Evolutionary conservation across 2,797 vertebrate species (phyloP).

Genomic region (Sebastes diploproa): DNA sequence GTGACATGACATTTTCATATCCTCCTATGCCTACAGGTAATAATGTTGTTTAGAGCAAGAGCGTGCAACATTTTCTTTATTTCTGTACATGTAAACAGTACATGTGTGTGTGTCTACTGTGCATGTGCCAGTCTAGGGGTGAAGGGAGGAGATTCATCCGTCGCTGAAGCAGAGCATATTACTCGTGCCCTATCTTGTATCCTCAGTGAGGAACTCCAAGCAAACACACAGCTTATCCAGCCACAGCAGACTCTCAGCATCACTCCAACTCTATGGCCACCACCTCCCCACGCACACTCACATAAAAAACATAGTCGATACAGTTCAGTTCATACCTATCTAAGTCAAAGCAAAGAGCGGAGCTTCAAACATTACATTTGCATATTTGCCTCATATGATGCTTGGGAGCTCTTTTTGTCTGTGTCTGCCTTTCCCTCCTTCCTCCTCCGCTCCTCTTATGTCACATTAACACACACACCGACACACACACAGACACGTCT

Average conservation of each 20-base stretch:
- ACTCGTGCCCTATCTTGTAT: slow-evolving; percentile 47
- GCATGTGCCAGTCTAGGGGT: neutral
- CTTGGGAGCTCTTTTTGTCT: slow-evolving; percentile 13
- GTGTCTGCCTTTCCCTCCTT: slow-evolving; percentile 5
- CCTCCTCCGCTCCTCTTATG: neutral
- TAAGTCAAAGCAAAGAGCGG: slow-evolving; percentile 8
- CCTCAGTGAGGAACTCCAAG: slow-evolving; percentile 41
- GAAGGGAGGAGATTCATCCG: slow-evolving; percentile 31
- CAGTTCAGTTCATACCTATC: neutral
- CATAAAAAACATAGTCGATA: neutral
- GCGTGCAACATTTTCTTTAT: neutral
- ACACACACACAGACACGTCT: slow-evolving; percentile 8
- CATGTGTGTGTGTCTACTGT: neutral
- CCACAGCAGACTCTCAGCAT: slow-evolving; percentile 49
- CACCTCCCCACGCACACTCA: neutral
- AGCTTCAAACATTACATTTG: slow-evolving; percentile 46
- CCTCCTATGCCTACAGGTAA: no score
- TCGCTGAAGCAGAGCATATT: slow-evolving; percentile 54
- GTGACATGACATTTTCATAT: no score
- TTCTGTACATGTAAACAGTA: neutral
- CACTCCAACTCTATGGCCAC: slow-evolving; percentile 30
- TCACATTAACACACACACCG: neutral
- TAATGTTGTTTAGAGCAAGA: neutral
- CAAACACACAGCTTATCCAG: slow-evolving; percentile 66
- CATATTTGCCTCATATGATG: slow-evolving; percentile 24